A percentile compares a stretch with the other conserved stretches of the same genome.
Evolutionary conservation across 2,113 vertebrate species (phyloP).

Genomic region (Eira barbara): DNA sequence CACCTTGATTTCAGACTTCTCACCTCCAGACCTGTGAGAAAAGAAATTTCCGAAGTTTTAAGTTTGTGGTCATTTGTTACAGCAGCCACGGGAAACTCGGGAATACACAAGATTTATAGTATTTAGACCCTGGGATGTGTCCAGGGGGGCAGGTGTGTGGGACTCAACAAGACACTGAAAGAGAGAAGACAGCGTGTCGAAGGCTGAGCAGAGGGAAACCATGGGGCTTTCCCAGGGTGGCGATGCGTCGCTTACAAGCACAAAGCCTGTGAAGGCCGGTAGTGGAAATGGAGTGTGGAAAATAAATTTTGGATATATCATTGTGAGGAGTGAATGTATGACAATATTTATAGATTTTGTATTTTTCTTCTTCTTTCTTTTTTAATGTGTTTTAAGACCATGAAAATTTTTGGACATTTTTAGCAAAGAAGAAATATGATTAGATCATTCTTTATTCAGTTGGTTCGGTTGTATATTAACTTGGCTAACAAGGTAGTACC

Average conservation of each 20-base stretch:
- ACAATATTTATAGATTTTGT: background rate
- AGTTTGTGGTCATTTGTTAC: background rate
- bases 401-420: background rate
- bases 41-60: background rate
- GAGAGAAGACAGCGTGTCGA: background rate
- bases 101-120: background rate
- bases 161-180: no score
- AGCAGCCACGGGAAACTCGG: background rate
- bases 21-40: background rate
- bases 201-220: background rate
- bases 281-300: background rate
- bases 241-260: fast-evolving
- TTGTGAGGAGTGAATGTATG: background rate
- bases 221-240: fast-evolving
- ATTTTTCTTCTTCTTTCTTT: background rate
- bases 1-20: background rate
- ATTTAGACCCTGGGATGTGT: background rate
- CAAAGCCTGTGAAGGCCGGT: background rate
- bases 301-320: background rate
- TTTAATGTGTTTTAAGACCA: background rate
- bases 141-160: fast-evolving
- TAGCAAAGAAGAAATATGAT: background rate
- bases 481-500: background rate
- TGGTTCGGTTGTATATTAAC: background rate
- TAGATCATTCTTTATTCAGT: background rate